Conservation (phyloP, 23 tunicate species). For the Styela clava region DNA sequence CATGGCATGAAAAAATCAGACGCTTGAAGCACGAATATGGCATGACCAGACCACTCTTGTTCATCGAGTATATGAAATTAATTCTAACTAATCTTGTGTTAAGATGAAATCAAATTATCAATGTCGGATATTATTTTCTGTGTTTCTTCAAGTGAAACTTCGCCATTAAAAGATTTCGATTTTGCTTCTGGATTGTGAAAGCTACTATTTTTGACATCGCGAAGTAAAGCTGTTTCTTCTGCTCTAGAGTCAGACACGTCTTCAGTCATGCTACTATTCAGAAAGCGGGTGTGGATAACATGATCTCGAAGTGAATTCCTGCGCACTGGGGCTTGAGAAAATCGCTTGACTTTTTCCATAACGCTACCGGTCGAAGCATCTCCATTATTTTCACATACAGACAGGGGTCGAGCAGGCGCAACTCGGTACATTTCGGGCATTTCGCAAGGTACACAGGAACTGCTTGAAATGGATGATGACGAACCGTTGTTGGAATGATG, state of each 20-base stretch:
- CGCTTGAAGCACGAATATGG: no score
- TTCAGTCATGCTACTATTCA: background rate
- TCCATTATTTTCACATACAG: background rate
- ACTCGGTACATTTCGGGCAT: conserved; percentile 12
- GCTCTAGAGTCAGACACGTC: conserved; percentile 25
- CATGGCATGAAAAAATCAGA: no score
- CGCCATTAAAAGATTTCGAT: conserved; percentile 21
- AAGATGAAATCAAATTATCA: conserved; percentile 55
- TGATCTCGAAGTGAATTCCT: conserved; percentile 45
- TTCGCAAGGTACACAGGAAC: background rate
- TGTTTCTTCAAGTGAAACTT: conserved; percentile 69
- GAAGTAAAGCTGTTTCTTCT: conserved; percentile 19
- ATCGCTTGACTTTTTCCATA: conserved; percentile 11
- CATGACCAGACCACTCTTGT: no score
- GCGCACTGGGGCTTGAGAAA: conserved; percentile 18
- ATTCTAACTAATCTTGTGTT: no score
- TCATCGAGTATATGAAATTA: no score
- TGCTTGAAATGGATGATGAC: background rate
- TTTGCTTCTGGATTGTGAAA: background rate
- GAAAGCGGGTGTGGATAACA: conserved; percentile 31
- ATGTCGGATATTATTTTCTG: conserved; percentile 77
- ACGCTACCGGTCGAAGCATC: background rate
- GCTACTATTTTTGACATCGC: conserved; percentile 1
- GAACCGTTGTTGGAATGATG: background rate
- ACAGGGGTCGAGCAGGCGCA: background rate